Conservation (phyloP, 1,140 invertebrate species). For the Eriosoma lanigerum region DNA sequence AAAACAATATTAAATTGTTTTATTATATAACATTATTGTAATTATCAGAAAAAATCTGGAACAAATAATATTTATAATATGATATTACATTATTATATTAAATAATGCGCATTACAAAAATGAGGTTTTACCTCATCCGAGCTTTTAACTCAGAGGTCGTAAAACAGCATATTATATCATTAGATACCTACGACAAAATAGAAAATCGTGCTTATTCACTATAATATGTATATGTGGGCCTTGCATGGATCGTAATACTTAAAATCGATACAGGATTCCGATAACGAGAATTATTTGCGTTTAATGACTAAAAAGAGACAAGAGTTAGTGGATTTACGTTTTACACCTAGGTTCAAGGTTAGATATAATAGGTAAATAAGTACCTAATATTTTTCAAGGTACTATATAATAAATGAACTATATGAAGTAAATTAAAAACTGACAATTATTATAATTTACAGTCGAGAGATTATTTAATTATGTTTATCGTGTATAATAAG, state of each 20-base stretch:
- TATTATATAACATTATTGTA: too few relatives aligned
- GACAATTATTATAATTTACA: background rate
- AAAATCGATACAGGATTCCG: conserved; percentile 3
- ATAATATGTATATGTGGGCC: too few relatives aligned
- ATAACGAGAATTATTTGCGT: background rate
- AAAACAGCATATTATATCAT: too few relatives aligned
- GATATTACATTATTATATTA: too few relatives aligned
- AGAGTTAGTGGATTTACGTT: background rate
- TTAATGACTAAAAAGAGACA: conserved; percentile 5
- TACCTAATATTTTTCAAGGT: background rate
- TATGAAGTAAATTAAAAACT: background rate
- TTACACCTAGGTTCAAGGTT: background rate
- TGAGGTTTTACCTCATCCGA: too few relatives aligned
- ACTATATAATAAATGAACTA: background rate
- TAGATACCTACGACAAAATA: too few relatives aligned
- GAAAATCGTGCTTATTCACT: conserved; percentile 15
- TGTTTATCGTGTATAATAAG: too few relatives aligned
- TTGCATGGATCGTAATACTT: background rate
- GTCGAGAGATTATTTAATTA: too few relatives aligned
- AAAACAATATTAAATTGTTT: too few relatives aligned
- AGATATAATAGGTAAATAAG: background rate
- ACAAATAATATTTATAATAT: too few relatives aligned
- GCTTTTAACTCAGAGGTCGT: conserved; percentile 19
- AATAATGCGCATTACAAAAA: too few relatives aligned
- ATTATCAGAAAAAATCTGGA: too few relatives aligned